These are phyloP conservation scores for Promerops cafer DNA, from an alignment of 2,113 vertebrate species.

Conservation along the genomic window DNA sequence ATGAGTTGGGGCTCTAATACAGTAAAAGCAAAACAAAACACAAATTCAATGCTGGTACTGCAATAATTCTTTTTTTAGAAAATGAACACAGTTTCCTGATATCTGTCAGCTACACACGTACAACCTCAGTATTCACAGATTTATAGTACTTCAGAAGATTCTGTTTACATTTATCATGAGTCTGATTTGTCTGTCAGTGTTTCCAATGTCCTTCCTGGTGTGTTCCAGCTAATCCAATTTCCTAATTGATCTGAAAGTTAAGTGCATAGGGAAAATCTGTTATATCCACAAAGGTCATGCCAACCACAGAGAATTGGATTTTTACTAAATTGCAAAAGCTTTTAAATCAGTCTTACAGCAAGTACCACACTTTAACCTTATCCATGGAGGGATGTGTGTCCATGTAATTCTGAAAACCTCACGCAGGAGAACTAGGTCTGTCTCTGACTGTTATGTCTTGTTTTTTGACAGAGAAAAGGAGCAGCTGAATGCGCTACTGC, in stretches of 20 bases:
- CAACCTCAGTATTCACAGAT: not conserved
- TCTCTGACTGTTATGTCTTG: not conserved
- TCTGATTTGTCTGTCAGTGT: not conserved
- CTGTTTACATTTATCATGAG: not conserved
- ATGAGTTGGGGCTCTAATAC: not conserved
- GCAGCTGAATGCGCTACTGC: slow-evolving; percentile 2
- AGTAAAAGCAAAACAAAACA: not conserved
- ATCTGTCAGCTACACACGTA: not conserved
- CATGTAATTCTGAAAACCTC: not conserved
- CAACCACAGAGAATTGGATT: not conserved
- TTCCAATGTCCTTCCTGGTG: not conserved
- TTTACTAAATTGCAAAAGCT: slow-evolving; percentile 29
- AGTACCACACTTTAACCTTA: not conserved
- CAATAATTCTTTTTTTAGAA: not conserved
- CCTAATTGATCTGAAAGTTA: not conserved
- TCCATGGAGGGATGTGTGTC: not conserved
- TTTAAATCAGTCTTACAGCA: not conserved
- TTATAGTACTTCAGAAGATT: not conserved
- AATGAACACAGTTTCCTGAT: not conserved
- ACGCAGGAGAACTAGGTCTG: not conserved
- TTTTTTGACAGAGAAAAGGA: slow-evolving; percentile 59
- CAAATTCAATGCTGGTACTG: not conserved
- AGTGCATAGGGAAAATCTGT: not conserved
- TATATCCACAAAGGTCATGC: not conserved
- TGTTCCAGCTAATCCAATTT: slow-evolving; percentile 14